These are phyloP conservation scores for Euspilapteryx auroguttella DNA, from an alignment of 2,888 invertebrate genomes.

Conservation along the genomic window DNA sequence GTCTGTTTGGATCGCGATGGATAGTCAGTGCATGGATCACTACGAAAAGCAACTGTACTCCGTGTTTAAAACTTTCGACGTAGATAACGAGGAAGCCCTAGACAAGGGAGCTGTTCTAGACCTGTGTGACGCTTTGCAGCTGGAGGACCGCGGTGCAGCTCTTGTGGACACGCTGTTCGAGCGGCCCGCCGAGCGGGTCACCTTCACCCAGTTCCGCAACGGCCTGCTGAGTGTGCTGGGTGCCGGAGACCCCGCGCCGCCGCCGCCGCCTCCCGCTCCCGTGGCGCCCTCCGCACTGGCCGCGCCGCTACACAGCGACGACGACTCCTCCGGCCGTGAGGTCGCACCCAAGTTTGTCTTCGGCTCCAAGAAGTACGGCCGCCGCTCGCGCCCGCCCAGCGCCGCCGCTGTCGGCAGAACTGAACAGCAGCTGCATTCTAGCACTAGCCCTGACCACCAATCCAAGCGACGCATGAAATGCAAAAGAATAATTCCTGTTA, in stretches of 20 bases:
- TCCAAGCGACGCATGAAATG: slow-evolving; percentile 20
- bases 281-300: slow-evolving; percentile 12
- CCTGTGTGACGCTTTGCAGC: slow-evolving; percentile 76
- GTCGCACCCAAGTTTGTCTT: slow-evolving; percentile 73
- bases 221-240: slow-evolving; percentile 72
- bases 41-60: slow-evolving; percentile 81
- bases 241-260: no score
- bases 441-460: no score
- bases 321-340: slow-evolving; percentile 68
- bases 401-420: slow-evolving; percentile 6
- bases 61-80: slow-evolving; percentile 80
- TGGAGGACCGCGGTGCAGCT: slow-evolving; percentile 70
- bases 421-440: slow-evolving; percentile 13
- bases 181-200: slow-evolving; percentile 45
- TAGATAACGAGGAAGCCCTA: slow-evolving; percentile 68
- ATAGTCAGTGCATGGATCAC: slow-evolving; percentile 61
- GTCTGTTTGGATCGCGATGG: slow-evolving; percentile 19
- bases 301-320: slow-evolving; percentile 27
- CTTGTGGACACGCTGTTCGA: slow-evolving; percentile 64
- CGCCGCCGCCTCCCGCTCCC: slow-evolving; percentile 16
- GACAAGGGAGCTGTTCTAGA: slow-evolving; percentile 67
- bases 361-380: slow-evolving; percentile 76
- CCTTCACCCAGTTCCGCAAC: slow-evolving; percentile 77
- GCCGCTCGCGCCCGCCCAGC: slow-evolving; percentile 66
- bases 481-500: slow-evolving; percentile 29